Conservation (phyloP, 2,888 invertebrate genomes). For the Nomada fucata region DNA sequence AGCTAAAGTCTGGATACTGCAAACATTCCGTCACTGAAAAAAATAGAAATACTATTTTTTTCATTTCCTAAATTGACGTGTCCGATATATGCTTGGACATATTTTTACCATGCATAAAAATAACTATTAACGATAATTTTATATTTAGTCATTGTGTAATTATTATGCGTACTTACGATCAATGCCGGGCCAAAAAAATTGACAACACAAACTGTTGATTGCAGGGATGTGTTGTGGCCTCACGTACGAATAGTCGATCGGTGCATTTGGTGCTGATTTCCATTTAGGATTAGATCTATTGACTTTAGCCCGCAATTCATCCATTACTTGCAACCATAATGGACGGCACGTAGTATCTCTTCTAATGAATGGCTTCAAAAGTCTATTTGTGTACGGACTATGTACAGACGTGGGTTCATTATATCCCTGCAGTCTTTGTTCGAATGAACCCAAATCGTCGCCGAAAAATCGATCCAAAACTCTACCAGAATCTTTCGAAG, state of each 20-base stretch:
- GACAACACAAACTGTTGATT: constrained; percentile 92
- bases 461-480: constrained; percentile 80
- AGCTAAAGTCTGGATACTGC: constrained; percentile 96
- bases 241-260: constrained; percentile 94
- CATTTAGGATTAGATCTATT: constrained; percentile 84
- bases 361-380: constrained; percentile 93
- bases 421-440: constrained; percentile 85
- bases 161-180: constrained; percentile 88
- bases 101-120: neutral
- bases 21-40: constrained; percentile 93
- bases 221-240: constrained; percentile 94
- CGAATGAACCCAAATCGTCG: constrained; percentile 75
- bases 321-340: constrained; percentile 89
- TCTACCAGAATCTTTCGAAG: constrained; percentile 68
- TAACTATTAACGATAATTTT: constrained; percentile 3
- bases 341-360: constrained; percentile 89
- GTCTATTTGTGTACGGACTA: constrained; percentile 89
- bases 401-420: constrained; percentile 86
- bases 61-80: neutral
- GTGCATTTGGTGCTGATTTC: constrained; percentile 85
- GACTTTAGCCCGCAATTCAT: constrained; percentile 87
- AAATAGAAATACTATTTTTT: constrained; percentile 8
- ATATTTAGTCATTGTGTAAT: constrained; percentile 2
- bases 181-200: constrained; percentile 96
- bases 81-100: neutral